These are phyloP conservation scores for Corydoras maculifer DNA, from an alignment of 2,113 vertebrate species.

Conservation along the genomic window DNA sequence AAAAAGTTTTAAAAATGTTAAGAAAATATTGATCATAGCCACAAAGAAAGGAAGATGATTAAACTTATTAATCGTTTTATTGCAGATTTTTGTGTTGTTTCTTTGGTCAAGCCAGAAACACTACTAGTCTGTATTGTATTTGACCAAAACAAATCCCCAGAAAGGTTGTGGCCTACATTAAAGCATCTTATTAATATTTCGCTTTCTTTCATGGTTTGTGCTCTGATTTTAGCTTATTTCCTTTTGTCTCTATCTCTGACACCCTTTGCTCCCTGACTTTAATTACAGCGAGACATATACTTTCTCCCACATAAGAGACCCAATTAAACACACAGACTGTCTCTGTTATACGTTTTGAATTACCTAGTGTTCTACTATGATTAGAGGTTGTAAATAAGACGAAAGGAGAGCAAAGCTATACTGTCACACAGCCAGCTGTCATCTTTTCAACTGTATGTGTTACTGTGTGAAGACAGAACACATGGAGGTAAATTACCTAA, in stretches of 20 bases:
- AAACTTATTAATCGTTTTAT: no score
- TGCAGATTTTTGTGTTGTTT: no score
- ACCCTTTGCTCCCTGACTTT: slow-evolving; percentile 25
- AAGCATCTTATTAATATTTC: not conserved
- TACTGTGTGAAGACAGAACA: not conserved
- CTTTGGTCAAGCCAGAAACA: no score
- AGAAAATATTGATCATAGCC: no score
- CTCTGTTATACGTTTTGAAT: slow-evolving; percentile 18
- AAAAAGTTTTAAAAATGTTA: no score
- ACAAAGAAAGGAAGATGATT: no score
- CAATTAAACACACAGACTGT: slow-evolving; percentile 29
- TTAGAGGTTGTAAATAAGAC: not conserved
- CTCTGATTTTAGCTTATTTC: not conserved
- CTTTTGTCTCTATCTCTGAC: slow-evolving; percentile 4
- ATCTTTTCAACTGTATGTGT: slow-evolving; percentile 4
- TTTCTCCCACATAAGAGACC: slow-evolving; percentile 23
- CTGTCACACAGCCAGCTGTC: slow-evolving; percentile 15
- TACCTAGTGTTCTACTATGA: slow-evolving; percentile 17
- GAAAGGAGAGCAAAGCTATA: slow-evolving; percentile 23
- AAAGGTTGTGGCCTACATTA: not conserved
- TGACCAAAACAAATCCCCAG: no score
- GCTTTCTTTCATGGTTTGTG: slow-evolving; percentile 5
- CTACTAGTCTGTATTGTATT: no score
- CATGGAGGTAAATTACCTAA: no score
- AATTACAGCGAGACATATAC: slow-evolving; percentile 39